A percentile compares a stretch with the other conserved stretches of the same genome.
Conservation (phyloP, 2,888 invertebrate species). For the Mantis religiosa region DNA sequence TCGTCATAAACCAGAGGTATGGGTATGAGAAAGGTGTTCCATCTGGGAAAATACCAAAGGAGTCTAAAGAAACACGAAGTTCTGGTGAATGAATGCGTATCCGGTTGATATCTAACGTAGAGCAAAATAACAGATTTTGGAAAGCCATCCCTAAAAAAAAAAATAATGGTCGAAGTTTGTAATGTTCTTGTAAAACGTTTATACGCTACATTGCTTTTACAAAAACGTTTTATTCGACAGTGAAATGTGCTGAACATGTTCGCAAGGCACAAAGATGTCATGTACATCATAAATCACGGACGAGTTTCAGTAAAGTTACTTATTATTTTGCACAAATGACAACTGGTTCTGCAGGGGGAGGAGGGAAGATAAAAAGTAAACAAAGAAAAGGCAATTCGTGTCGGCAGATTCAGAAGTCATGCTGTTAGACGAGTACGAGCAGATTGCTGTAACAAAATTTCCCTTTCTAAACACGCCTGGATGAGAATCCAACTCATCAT, state of each 20-base stretch:
- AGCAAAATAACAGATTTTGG: too few species aligned
- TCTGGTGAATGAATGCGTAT: too few species aligned
- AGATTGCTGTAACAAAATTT: background rate
- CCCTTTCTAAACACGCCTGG: background rate
- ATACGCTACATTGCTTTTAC: too few species aligned
- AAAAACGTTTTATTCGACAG: background rate
- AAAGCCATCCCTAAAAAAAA: too few species aligned
- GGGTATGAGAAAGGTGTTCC: too few species aligned
- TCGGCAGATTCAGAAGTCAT: background rate
- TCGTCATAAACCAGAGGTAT: too few species aligned
- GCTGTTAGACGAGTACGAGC: background rate
- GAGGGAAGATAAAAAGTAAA: background rate
- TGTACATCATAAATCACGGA: background rate
- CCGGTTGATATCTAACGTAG: too few species aligned
- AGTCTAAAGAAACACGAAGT: too few species aligned
- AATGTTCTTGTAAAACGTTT: too few species aligned
- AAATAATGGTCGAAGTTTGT: too few species aligned
- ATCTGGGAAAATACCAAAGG: too few species aligned
- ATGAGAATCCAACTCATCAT: background rate
- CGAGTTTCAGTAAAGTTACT: background rate
- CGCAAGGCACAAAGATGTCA: background rate
- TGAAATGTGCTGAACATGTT: background rate
- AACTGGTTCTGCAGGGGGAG: background rate
- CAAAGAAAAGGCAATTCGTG: background rate
- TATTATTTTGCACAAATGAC: background rate